These are phyloP conservation scores for Erebia epiphron DNA, from an alignment of 2,888 invertebrate species.

Conservation along the genomic window DNA sequence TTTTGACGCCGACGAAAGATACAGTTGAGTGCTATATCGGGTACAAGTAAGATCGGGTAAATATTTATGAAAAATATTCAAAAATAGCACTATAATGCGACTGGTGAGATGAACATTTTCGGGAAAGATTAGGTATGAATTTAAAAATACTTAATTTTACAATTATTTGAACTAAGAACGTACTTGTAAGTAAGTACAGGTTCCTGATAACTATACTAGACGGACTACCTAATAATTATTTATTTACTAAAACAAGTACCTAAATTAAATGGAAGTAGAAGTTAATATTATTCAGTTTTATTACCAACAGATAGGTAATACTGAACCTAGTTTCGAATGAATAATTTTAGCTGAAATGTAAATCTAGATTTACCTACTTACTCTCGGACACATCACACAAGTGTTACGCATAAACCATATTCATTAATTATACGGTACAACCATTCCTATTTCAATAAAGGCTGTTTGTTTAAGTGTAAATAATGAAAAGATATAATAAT, in stretches of 20 bases:
- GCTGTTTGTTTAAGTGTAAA: not conserved
- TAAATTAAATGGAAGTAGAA: not conserved
- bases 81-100: not conserved
- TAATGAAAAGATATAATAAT: not conserved
- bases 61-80: conserved; percentile 19
- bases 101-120: not conserved
- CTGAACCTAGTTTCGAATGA: conserved; percentile 12
- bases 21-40: conserved; percentile 15
- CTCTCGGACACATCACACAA: conserved; percentile 3
- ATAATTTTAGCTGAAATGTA: conserved; percentile 6
- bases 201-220: not conserved
- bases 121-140: not conserved
- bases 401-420: conserved; percentile 7
- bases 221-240: not conserved
- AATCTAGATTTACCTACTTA: conserved; percentile 13
- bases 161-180: not conserved
- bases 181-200: not conserved
- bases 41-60: not conserved
- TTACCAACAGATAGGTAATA: not conserved
- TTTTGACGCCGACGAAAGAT: conserved; percentile 18
- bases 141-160: not conserved
- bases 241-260: not conserved
- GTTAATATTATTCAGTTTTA: not conserved
- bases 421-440: conserved; percentile 10
- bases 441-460: not conserved